These are phyloP conservation scores for Thryonomys swinderianus DNA, from an alignment of 2,113 vertebrate species.

Conservation along the genomic window DNA sequence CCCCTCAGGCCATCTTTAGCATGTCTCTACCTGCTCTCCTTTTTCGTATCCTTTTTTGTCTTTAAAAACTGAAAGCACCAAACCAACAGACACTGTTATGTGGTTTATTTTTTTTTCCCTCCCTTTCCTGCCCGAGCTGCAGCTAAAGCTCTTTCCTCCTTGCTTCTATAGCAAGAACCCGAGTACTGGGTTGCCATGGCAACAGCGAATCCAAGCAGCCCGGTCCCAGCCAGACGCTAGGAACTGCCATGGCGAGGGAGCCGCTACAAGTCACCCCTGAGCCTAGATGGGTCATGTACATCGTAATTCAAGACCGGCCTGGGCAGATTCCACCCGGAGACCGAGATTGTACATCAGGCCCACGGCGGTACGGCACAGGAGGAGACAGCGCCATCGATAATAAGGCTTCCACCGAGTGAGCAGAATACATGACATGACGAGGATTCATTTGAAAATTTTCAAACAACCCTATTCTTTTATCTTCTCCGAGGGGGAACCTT, in stretches of 20 bases:
- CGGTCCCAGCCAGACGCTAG: constrained; percentile 63
- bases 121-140: constrained; percentile 62
- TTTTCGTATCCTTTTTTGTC: constrained; percentile 62
- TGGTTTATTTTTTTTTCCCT: neutral
- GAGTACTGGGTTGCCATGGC: constrained; percentile 79
- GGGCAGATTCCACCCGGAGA: constrained; percentile 51
- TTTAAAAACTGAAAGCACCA: constrained; percentile 70
- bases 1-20: neutral
- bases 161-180: constrained; percentile 57
- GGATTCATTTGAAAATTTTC: constrained; percentile 60
- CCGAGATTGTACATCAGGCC: neutral
- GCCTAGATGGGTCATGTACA: constrained; percentile 69
- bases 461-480: constrained; percentile 63
- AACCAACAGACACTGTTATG: constrained; percentile 72
- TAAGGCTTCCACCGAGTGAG: neutral
- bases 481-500: constrained; percentile 39
- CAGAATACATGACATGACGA: neutral
- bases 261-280: constrained; percentile 68
- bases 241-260: constrained; percentile 69
- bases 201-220: constrained; percentile 79
- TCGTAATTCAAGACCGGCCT: constrained; percentile 60
- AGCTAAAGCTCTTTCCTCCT: constrained; percentile 50
- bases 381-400: constrained; percentile 26
- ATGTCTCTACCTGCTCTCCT: constrained; percentile 25
- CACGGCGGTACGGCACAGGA: neutral